Conservation (phyloP, 2,797 vertebrate species). For the Botia almorhae region DNA sequence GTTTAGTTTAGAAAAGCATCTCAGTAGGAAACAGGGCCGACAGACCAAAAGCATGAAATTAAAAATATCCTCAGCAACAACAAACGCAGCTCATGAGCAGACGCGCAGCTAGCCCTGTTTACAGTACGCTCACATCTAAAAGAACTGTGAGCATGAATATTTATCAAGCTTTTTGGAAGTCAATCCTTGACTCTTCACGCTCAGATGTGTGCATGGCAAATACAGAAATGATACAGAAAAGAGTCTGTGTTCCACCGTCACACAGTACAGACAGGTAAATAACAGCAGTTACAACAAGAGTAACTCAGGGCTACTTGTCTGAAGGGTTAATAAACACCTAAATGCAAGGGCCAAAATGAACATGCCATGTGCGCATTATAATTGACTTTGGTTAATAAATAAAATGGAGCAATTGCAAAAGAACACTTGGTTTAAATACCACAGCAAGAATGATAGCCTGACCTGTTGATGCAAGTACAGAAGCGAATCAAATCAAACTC, state of each 20-base stretch:
- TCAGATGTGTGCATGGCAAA: slow-evolving; percentile 37
- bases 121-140: slow-evolving; percentile 28
- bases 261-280: slow-evolving; percentile 8
- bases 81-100: slow-evolving; percentile 14
- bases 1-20: slow-evolving; percentile 27
- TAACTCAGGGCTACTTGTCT: neutral
- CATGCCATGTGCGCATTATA: neutral
- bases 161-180: slow-evolving; percentile 28
- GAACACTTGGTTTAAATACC: neutral
- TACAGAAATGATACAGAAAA: slow-evolving; percentile 17
- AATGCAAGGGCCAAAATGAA: neutral
- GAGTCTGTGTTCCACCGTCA: slow-evolving; percentile 10
- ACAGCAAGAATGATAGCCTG: neutral
- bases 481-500: no score
- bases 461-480: no score
- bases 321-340: slow-evolving; percentile 29
- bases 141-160: slow-evolving; percentile 8
- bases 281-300: slow-evolving; percentile 2
- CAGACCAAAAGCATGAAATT: slow-evolving; percentile 37
- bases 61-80: slow-evolving; percentile 40
- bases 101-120: slow-evolving; percentile 9
- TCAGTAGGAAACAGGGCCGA: slow-evolving; percentile 36
- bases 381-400: neutral
- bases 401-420: neutral
- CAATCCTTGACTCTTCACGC: slow-evolving; percentile 19